A percentile compares a stretch with the other conserved stretches of the same genome.
phyloP scores from a whole-genome alignment of 2,888 invertebrate species.

The Temnothorax unifasciatus region DNA sequence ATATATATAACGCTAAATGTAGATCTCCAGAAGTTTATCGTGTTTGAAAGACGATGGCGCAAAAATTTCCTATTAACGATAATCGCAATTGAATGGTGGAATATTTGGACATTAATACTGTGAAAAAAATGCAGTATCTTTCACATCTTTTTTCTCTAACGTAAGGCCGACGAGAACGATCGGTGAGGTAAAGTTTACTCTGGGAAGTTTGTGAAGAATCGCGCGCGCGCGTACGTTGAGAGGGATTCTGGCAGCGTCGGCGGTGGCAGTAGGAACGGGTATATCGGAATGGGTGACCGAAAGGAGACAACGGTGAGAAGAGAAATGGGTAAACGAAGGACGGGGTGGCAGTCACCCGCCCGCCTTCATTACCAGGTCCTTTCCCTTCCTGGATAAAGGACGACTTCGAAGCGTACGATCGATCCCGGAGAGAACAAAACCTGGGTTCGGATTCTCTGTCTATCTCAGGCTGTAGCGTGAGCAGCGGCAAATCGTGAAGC shows the following conservation, averaged over 20 bases:
- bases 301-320: constrained; percentile 41
- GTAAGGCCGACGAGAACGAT: constrained; percentile 25
- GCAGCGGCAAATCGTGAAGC: constrained; percentile 69
- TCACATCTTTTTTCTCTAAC: background rate
- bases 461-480: constrained; percentile 59
- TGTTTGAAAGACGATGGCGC: background rate
- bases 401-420: constrained; percentile 66
- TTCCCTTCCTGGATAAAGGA: constrained; percentile 70
- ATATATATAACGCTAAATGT: background rate
- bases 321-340: constrained; percentile 10
- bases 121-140: background rate
- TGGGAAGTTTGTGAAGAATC: constrained; percentile 63
- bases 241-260: constrained; percentile 62
- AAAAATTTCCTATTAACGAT: background rate
- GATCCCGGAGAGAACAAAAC: constrained; percentile 72
- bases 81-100: background rate
- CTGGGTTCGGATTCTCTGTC: constrained; percentile 30
- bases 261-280: constrained; percentile 1
- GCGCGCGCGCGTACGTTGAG: constrained; percentile 36
- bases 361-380: constrained; percentile 72
- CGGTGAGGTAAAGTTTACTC: constrained; percentile 58
- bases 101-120: background rate
- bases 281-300: constrained; percentile 44
- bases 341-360: constrained; percentile 33
- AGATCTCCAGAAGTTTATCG: background rate